phyloP scores from a whole-genome alignment of 37 sponge, comb jelly and placozoan genomes.

The Spongia lamella region DNA sequence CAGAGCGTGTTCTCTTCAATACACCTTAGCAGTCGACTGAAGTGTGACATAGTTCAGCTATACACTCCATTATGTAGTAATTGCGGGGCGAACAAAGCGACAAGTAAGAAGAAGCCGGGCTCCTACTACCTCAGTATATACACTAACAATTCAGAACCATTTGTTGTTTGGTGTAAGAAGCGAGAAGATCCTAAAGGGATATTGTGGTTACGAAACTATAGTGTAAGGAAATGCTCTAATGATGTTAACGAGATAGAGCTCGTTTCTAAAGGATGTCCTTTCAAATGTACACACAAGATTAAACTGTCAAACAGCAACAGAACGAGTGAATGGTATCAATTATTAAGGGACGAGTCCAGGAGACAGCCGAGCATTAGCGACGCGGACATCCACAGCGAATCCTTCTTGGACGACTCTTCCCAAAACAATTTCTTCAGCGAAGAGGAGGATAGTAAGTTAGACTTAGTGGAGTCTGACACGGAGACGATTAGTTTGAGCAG shows the following conservation, averaged over 20 bases:
- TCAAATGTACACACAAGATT: constrained; percentile 61
- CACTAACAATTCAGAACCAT: constrained; percentile 63
- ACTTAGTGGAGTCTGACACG: too few relatives aligned
- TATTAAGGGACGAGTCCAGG: constrained; percentile 49
- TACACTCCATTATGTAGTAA: constrained; percentile 53
- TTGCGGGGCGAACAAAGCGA: constrained; percentile 44
- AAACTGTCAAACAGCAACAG: constrained; percentile 15
- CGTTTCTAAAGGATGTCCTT: constrained; percentile 56
- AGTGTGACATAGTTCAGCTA: constrained; percentile 37
- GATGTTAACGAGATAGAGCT: constrained; percentile 40
- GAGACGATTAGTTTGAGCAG: too few relatives aligned
- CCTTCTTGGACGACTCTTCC: neutral
- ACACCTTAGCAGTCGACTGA: constrained; percentile 54
- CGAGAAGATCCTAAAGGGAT: constrained; percentile 67
- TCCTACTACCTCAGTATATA: constrained; percentile 59
- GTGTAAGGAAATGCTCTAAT: constrained; percentile 10
- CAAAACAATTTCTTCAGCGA: too few relatives aligned
- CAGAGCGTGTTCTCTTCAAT: constrained; percentile 75
- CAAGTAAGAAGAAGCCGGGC: constrained; percentile 43
- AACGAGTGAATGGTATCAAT: constrained; percentile 59
- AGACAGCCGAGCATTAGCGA: constrained; percentile 21
- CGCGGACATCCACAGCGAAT: constrained; percentile 1
- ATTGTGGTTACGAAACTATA: constrained; percentile 58
- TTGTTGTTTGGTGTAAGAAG: constrained; percentile 73
- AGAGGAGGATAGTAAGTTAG: too few relatives aligned